Conservation (phyloP, 2,113 vertebrate genomes). For the Eidolon helvum region DNA sequence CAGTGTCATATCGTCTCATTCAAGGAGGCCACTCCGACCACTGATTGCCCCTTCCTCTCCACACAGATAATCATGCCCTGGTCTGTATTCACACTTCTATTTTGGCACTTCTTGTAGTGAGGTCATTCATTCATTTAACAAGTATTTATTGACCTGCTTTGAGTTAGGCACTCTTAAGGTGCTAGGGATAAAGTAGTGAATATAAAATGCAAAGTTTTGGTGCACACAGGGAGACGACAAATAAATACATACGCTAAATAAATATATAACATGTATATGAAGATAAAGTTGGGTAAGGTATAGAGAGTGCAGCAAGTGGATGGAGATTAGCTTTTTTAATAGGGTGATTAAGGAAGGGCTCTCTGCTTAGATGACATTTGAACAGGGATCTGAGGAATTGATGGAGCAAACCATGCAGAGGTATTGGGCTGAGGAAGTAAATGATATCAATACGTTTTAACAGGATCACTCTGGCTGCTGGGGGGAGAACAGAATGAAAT, state of each 20-base stretch:
- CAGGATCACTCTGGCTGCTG: background rate
- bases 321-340: background rate
- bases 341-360: background rate
- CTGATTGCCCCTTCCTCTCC: background rate
- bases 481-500: background rate
- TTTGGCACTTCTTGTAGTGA: background rate
- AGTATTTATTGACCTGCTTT: background rate
- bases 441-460: background rate
- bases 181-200: background rate
- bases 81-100: background rate
- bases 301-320: background rate
- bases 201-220: background rate
- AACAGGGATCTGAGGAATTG: background rate
- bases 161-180: background rate
- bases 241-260: background rate
- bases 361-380: background rate
- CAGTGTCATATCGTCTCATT: background rate
- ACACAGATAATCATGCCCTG: background rate
- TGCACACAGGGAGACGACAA: background rate
- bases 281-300: background rate
- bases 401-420: background rate
- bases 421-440: background rate
- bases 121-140: conserved; percentile 5
- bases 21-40: background rate
- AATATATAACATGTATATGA: background rate